These are phyloP conservation scores for Prionailurus bengalensis DNA, from an alignment of 2,113 vertebrate genomes.

Conservation along the genomic window DNA sequence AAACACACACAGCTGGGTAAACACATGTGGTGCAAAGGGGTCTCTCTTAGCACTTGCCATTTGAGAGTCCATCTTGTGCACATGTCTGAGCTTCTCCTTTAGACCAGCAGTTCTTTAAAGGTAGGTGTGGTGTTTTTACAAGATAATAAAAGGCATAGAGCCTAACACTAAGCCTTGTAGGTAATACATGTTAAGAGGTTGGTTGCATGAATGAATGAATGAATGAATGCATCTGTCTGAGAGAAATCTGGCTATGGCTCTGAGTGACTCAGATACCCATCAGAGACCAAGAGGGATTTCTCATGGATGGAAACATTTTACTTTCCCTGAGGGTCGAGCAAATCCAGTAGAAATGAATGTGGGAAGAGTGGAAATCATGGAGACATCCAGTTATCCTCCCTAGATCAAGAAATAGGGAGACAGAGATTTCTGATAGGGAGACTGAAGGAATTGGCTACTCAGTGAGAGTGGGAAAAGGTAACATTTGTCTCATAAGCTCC, in stretches of 20 bases:
- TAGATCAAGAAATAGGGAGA: slow-evolving; percentile 1
- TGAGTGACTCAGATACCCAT: not conserved
- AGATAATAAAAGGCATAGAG: not conserved
- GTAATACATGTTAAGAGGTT: not conserved
- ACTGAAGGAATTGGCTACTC: not conserved
- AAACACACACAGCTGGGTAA: not conserved
- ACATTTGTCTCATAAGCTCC: not conserved
- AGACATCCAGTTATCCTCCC: too few species aligned
- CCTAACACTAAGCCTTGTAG: not conserved
- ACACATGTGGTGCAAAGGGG: not conserved
- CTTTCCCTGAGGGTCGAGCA: not conserved
- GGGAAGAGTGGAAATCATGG: not conserved
- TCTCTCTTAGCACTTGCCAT: not conserved
- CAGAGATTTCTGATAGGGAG: not conserved
- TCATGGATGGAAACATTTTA: not conserved
- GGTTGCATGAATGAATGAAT: not conserved
- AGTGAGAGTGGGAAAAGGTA: not conserved
- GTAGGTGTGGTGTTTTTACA: not conserved
- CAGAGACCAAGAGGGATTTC: not conserved
- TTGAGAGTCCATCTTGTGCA: not conserved
- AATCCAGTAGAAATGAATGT: not conserved
- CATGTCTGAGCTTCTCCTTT: not conserved
- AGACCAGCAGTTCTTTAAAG: not conserved
- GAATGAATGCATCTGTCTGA: not conserved
- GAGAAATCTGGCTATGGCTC: not conserved